phyloP scores from a whole-genome alignment of 2,113 vertebrate species.

The Melanerpes formicivorus region DNA sequence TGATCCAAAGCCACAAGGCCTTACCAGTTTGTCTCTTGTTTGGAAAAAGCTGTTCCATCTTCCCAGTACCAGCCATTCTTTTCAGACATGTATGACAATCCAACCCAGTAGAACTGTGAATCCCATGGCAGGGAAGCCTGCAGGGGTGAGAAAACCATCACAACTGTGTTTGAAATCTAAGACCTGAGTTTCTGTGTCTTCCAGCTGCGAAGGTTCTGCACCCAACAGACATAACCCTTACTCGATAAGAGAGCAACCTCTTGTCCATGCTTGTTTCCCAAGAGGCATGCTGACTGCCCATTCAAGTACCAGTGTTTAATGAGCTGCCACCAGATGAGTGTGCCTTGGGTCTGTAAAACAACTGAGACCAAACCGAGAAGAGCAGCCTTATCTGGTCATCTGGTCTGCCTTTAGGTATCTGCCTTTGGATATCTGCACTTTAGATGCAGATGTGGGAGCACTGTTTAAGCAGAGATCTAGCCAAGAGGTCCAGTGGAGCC shows the following conservation, averaged over 20 bases:
- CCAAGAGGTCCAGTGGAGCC: not conserved
- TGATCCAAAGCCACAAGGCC: not conserved
- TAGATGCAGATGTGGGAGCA: not conserved
- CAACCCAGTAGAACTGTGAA: constrained; percentile 25
- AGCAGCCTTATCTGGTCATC: not conserved
- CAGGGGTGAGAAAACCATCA: not conserved
- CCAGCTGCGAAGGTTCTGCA: not conserved
- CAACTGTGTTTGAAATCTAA: not conserved
- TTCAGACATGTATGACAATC: not conserved
- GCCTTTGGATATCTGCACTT: not conserved
- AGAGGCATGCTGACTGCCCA: not conserved
- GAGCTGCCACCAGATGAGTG: not conserved
- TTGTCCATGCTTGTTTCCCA: not conserved
- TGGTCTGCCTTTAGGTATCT: not conserved
- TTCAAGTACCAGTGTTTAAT: not conserved
- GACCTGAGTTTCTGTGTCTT: not conserved
- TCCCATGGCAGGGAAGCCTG: not conserved
- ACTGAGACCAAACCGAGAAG: not conserved
- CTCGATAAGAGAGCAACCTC: not conserved
- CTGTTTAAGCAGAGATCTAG: not conserved
- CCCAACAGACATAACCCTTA: not conserved
- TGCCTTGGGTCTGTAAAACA: not conserved
- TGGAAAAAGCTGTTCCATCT: constrained; percentile 16
- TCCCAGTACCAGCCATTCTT: constrained; percentile 7
- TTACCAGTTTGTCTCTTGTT: not conserved